These are phyloP conservation scores for Scarus forsteni DNA, from an alignment of 2,797 vertebrate species.

Conservation along the genomic window DNA sequence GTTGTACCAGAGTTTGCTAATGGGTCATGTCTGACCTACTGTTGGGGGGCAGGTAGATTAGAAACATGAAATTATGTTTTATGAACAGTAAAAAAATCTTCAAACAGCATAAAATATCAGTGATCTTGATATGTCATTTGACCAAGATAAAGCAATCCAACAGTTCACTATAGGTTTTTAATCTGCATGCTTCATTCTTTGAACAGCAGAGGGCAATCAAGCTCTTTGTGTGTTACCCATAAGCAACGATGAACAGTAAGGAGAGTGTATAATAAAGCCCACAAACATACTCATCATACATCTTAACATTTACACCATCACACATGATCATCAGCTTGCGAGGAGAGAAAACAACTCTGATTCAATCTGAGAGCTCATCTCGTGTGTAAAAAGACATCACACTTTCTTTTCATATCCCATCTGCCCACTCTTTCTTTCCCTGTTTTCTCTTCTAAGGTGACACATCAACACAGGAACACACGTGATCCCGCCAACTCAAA, in stretches of 20 bases:
- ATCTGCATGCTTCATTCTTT: slow-evolving; percentile 13
- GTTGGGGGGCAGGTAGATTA: too few relatives aligned
- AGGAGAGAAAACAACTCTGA: slow-evolving; percentile 9
- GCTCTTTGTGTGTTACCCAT: slow-evolving; percentile 33
- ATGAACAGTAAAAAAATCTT: too few relatives aligned
- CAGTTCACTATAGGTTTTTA: background rate
- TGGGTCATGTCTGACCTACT: too few relatives aligned
- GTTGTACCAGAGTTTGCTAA: too few relatives aligned
- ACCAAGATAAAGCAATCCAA: too few relatives aligned
- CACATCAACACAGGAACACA: slow-evolving; percentile 42
- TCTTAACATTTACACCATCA: slow-evolving; percentile 33
- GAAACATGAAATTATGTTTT: too few relatives aligned
- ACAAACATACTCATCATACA: slow-evolving; percentile 29
- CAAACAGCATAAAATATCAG: too few relatives aligned
- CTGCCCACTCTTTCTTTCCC: slow-evolving; percentile 54
- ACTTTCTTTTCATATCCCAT: slow-evolving; percentile 59
- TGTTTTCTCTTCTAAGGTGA: slow-evolving; percentile 52
- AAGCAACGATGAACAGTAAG: background rate
- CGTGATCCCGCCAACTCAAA: slow-evolving; percentile 41
- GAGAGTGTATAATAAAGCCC: slow-evolving; percentile 24
- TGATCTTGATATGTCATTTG: too few relatives aligned
- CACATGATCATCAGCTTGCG: slow-evolving; percentile 14
- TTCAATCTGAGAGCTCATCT: slow-evolving; percentile 46
- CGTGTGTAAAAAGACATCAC: slow-evolving; percentile 50
- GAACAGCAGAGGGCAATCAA: slow-evolving; percentile 78